Evolutionary conservation across 2,113 vertebrate species (phyloP), one percentile per base, ranked within the genome.

Genomic region (Ardeotis arabs): DNA sequence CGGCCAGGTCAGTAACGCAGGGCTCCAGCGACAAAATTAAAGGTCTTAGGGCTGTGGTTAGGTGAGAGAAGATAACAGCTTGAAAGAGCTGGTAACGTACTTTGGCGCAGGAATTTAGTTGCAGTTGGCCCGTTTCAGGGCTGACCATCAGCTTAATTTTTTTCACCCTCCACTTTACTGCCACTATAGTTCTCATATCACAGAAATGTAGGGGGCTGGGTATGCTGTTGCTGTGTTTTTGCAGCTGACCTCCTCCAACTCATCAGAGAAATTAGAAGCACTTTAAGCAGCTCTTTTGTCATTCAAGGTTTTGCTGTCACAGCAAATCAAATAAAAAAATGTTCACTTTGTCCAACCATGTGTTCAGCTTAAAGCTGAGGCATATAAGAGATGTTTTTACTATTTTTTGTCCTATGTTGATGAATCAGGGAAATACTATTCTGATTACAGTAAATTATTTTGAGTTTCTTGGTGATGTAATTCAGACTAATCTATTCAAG

Each of bases 1-100:
- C 1, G 0, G 47, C 27, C 82, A 33, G 56, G 37, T 63, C 76
- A 41, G 12, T 17, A 59, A 47, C 0, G 0, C 2, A 4, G 37
- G 8, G 10, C 44, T 66, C 78, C 44, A n/a, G 44, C 1, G 1
- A 19, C 31, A 68, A 53, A 92, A 87, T 53, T 18, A 63, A 81
- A 83, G 10, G 20, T 44, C 4, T 44, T 35, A 41, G 11, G 8
- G 8, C 17, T 47, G 60, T 20, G 18, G 84, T 68, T 47, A 2
- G 3, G 59, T 50, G 33, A 44, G 76, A 67, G 50, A n/a, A 24
- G 33, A 9, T 9, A 41, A 77, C 3, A 52, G 14, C 20, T 56
- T 25, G 53, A n/a, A 79, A 62, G 50, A 80, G 52, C 25, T 44
- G 16, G 2, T 39, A 55, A 25, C 0, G 5, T 18, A 33, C 62